Evolutionary conservation across 2,797 vertebrate genomes (phyloP), one percentile per base, ranked within the genome.

Genomic region (Sarcoramphus papa): DNA sequence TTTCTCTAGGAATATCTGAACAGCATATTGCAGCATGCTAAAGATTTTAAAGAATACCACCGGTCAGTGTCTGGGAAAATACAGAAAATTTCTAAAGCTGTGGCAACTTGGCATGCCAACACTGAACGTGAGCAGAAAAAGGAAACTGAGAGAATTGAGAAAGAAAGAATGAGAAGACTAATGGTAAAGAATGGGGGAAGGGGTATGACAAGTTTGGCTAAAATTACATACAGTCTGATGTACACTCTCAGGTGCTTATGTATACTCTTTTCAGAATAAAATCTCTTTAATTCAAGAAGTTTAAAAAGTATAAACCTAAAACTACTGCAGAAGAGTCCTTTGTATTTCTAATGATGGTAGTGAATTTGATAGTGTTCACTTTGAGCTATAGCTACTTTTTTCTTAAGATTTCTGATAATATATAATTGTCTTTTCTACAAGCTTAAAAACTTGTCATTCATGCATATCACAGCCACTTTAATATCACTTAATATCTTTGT

Each of bases 31-130:
- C 99, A 99, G 88, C 99, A 99, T 98, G 99, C 99, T 14, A 99
- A 99, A 92, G 99, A 99, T 98, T 99, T 99, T 93, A 99, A 99
- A 93, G 99, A 99, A 62, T 99, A 99, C 90, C 99, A 99, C 95
- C 98, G 99, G 18, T 99, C 99, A 4, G 98, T 99, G 90, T 98
- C 99, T 2, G 99, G 98, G 7, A 99, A 99, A 97, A 99, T 98
- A 69, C 99, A 99, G 97, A 99, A 99, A 93, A 98, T 99, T 76
- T 99, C 98, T 80, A 98, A 99, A 97, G 98, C 99, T 3, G 98
- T 99, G 65, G 98, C 98, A 57, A 99, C 98, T 74, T 99, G 99
- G 99, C 99, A 99, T 83, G 99, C 99, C 87, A 99, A 99, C 97
- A 99, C 99, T 0, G 99, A 99, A 94, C 97, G 99, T n/a, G 99